Percentiles rank a stretch among this genome's conserved stretches.
Conservation (phyloP, 2,888 invertebrate genomes). For the Drosophila silvestris region DNA sequence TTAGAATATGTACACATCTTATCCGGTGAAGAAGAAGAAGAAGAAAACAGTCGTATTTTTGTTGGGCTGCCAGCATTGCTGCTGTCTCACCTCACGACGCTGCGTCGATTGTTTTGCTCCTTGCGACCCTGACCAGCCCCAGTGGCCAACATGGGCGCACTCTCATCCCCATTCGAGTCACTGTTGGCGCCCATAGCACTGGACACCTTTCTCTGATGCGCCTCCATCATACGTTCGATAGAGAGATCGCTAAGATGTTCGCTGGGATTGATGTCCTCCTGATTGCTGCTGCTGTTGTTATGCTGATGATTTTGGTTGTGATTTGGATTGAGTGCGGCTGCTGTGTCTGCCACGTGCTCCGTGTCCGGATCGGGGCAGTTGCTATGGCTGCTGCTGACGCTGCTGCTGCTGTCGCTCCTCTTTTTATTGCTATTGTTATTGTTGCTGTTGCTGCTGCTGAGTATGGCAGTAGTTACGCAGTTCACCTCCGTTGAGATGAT, state of each 20-base stretch:
- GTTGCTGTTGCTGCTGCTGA: slow-evolving; percentile 50
- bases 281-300: slow-evolving; percentile 10
- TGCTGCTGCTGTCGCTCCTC: slow-evolving; percentile 17
- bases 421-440: slow-evolving; percentile 20
- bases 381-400: slow-evolving; percentile 11
- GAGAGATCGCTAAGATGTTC: slow-evolving; percentile 70
- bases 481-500: slow-evolving; percentile 72
- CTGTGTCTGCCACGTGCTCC: slow-evolving; percentile 15
- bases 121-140: slow-evolving; percentile 76
- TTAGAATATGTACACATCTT: neutral
- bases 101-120: slow-evolving; percentile 84
- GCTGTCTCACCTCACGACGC: slow-evolving; percentile 83
- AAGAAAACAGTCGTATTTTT: neutral
- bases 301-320: slow-evolving; percentile 33
- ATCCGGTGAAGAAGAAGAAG: neutral
- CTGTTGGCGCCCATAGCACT: slow-evolving; percentile 16
- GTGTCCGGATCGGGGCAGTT: slow-evolving; percentile 20
- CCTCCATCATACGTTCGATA: slow-evolving; percentile 71
- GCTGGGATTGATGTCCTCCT: slow-evolving; percentile 11
- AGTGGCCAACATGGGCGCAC: slow-evolving; percentile 36
- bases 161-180: slow-evolving; percentile 59
- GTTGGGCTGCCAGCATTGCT: neutral
- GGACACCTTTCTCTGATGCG: slow-evolving; percentile 50
- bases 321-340: slow-evolving; percentile 6
- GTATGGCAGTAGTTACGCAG: slow-evolving; percentile 58